phyloP scores from a whole-genome alignment of 2,113 vertebrate species.

The Todiramphus chloris region DNA sequence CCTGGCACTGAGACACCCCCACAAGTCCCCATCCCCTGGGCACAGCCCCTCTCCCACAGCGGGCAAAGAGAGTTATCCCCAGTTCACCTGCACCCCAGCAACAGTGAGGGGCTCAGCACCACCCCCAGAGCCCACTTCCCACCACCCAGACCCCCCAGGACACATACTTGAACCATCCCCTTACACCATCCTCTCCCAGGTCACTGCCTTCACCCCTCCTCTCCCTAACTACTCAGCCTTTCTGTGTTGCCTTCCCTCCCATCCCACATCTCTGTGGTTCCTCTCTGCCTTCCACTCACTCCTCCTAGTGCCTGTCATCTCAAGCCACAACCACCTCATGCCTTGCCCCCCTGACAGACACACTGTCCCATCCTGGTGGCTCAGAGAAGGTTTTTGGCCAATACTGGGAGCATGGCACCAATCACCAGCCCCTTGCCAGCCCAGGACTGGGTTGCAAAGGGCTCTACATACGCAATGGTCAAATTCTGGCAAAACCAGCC shows the following conservation, averaged over 20 bases:
- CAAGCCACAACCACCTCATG: background rate
- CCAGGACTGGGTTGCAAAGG: background rate
- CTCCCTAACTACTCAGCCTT: background rate
- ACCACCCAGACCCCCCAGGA: background rate
- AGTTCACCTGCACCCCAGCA: background rate
- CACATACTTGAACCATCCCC: fast-evolving
- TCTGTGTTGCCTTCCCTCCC: background rate
- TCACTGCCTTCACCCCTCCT: background rate
- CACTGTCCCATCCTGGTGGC: fast-evolving
- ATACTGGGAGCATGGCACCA: background rate
- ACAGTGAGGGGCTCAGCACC: background rate
- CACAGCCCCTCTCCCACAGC: background rate
- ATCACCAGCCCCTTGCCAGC: background rate
- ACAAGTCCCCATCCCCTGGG: fast-evolving
- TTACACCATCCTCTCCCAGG: background rate
- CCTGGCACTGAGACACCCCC: background rate
- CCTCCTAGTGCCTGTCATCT: background rate
- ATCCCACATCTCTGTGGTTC: fast-evolving
- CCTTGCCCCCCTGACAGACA: background rate
- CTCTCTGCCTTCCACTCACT: background rate
- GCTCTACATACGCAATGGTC: fast-evolving
- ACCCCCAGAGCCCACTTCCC: background rate
- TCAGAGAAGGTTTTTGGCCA: background rate
- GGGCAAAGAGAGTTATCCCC: background rate
- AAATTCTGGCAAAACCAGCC: background rate